Evolutionary conservation across 2,888 invertebrate species (phyloP), one percentile per base, ranked within the genome.

Genomic region (Peribatodes rhomboidaria): DNA sequence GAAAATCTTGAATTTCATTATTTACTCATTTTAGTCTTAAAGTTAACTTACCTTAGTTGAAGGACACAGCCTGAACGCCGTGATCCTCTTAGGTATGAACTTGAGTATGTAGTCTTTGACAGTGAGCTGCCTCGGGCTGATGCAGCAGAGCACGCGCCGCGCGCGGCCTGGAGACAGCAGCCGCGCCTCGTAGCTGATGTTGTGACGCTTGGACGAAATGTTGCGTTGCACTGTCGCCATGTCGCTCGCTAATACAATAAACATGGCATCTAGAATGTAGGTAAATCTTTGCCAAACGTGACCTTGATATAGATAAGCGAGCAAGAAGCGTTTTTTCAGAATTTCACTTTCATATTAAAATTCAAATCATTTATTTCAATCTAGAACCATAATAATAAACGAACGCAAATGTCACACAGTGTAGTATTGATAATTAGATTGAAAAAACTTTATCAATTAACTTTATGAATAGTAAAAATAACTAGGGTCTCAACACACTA

Each of bases 81-180:
- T 97, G 76, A 98, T 94, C 78, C 98, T 94, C 90, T 98, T 98
- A 58, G 98, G 98, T 81, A 98, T 98, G 86, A 99, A 97, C 92
- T 97, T 98, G 77, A 98, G 94, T 76, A 98, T 95, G 94, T 97
- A 97, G 92, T 99, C 98, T 92, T 98, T 98, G 80, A 99, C 95
- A 62, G 97, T 98, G 74, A 99, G 94, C 84, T 95, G 98, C 89
- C 98, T 98, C 55, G 98, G 97, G 61, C 97, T 98, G 79, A 98
- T 96, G 87, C 97, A 98, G 88, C 98, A 97, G 73, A 97, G 95
- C 66, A 98, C 98, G 87, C 97, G 97, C 80, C 98, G 97, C 47
- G 97, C 96, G 84, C 97, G 97, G 44, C 95, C 80, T 52, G 75
- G 82, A 11, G 77, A 54, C 64, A 80, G 53, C 67, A 88, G 79